Evolutionary conservation across 1,140 invertebrate genomes (phyloP), one percentile per base, ranked within the genome.

Genomic region (Eueides isabella): DNA sequence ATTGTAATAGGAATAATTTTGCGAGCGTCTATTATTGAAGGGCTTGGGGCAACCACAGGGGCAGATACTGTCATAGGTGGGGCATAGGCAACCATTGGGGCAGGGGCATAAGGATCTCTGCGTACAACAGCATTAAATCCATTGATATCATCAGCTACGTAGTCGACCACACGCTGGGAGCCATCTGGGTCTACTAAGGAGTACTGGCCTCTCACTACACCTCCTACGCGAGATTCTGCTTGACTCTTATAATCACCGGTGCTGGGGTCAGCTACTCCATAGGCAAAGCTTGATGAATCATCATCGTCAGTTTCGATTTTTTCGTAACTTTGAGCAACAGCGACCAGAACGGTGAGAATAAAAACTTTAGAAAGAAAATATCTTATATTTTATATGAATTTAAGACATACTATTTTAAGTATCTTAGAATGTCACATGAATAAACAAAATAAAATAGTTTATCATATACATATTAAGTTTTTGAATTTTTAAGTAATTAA

Each of bases 121-220:
- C 91, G 85, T 11, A 94, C 93, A 26, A 93, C 86, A 16, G 93
- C 93, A 77, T 94, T 94, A 80, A 94, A 94, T 11, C 93, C 93
- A 71, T 87, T 93, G 29, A 93, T 83, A 64, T 88, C 91, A 79
- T 93, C 93, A 35, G 92, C 92, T 33, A 89, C 79, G 76, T 94
- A 94, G 79, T 94, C 91, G 1, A 94, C 93, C 5, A 88, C 93
- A 48, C 93, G 86, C 75, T 87, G 89, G 66, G 89, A 90, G 68
- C 93, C 93, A 75, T 94, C 93, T 14, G 93, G 77, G 63, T 94
- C 93, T 31, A 92, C 72, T 19, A 93, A 79, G 14, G 91, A 88
- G 80, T 93, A 93, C 77, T 90, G 85, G 64, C 95, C 95, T 70
- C 89, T 83, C 11, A 95, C 94, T 12, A 91, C 71, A 74, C 95